phyloP scores from a whole-genome alignment of 2,113 vertebrate species.

The Panthera leo region DNA sequence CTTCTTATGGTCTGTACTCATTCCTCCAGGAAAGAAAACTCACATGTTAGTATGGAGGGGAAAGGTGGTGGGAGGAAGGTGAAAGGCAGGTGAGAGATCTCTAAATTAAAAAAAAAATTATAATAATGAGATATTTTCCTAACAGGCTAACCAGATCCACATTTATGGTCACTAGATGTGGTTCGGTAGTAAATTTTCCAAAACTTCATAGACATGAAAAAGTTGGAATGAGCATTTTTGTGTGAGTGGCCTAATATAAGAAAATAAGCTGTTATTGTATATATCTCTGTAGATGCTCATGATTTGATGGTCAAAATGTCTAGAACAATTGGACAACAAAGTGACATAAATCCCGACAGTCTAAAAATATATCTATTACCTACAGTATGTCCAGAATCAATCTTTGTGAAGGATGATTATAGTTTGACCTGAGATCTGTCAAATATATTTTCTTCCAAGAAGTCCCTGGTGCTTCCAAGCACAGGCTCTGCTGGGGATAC shows the following conservation, averaged over 20 bases:
- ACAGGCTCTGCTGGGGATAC: slow-evolving; percentile 73
- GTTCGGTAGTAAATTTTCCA: slow-evolving; percentile 20
- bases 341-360: slow-evolving; percentile 78
- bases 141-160: background rate
- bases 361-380: slow-evolving; percentile 79
- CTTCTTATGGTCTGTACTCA: background rate
- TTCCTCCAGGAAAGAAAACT: background rate
- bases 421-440: slow-evolving; percentile 83
- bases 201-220: slow-evolving; percentile 53
- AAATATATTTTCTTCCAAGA: slow-evolving; percentile 82
- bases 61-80: fast-evolving
- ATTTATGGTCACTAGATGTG: slow-evolving; percentile 16
- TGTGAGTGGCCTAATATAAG: slow-evolving; percentile 61
- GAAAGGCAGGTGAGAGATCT: background rate
- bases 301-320: slow-evolving; percentile 79
- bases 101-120: background rate
- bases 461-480: slow-evolving; percentile 77
- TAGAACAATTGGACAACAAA: slow-evolving; percentile 79
- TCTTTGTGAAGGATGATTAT: slow-evolving; percentile 78
- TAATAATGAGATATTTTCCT: background rate
- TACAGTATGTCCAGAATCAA: slow-evolving; percentile 75
- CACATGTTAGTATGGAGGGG: background rate
- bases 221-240: slow-evolving; percentile 22
- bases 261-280: slow-evolving; percentile 76
- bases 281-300: slow-evolving; percentile 68